A percentile compares a stretch with the other conserved stretches of the same genome.
Conservation (phyloP, 2,797 vertebrate species). For the Orientallactaga sibirica region DNA sequence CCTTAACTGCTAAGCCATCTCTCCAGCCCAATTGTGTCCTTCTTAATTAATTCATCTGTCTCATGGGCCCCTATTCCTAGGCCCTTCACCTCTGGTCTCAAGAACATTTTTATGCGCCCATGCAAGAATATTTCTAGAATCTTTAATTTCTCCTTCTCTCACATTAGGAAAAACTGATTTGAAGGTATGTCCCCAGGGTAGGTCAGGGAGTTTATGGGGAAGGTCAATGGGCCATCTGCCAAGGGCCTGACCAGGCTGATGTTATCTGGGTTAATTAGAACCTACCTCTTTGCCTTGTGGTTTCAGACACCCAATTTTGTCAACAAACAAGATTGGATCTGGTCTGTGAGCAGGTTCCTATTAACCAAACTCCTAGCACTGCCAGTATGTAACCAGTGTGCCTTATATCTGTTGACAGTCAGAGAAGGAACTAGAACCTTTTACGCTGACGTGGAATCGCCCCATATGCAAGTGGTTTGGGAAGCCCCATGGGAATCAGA, state of each 20-base stretch:
- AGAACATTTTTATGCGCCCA: neutral
- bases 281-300: conserved; percentile 58
- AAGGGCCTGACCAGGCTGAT: neutral
- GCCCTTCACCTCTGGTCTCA: neutral
- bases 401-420: neutral
- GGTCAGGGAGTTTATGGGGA: neutral
- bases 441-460: neutral
- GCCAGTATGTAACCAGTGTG: neutral
- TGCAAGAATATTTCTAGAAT: neutral
- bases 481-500: conserved; percentile 19
- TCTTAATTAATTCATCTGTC: neutral
- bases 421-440: conserved; percentile 42
- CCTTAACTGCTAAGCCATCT: no score
- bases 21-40: no score
- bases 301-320: conserved; percentile 58
- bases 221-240: conserved; percentile 44
- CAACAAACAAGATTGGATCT: conserved; percentile 64
- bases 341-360: conserved; percentile 29
- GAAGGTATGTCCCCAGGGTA: conserved; percentile 10
- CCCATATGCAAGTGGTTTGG: neutral
- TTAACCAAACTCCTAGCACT: conserved; percentile 29
- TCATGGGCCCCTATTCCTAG: neutral
- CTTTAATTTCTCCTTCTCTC: neutral
- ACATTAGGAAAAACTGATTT: conserved; percentile 42
- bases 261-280: conserved; percentile 59